Base-by-base conservation (phyloP, 2,113 vertebrate genomes). In the Hippocampus zosterae region DNA sequence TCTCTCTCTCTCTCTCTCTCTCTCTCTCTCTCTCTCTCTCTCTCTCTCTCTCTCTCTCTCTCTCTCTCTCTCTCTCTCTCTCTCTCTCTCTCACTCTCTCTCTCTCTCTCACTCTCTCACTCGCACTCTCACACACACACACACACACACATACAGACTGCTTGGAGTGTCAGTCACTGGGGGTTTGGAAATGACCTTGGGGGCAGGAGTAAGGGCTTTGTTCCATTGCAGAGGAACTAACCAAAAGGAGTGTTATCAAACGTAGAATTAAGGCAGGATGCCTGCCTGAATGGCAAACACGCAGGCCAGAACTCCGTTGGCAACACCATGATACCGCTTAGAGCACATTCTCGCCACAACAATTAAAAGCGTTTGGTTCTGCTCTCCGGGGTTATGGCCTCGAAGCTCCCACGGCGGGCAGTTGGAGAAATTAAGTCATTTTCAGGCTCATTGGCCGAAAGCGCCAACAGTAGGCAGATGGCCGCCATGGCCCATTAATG, bases 381-480 rank as follows among this genome's bases (percentile, higher is more conserved):
- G 27, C 15, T 29, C 57, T 59, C 57, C 6, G 57, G 57, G 27
- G 57, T 59, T 59, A 29, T 29, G 57, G 57, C 12, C 57, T 59
- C 1, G 33, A 59, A 59, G 57, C 57, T 59, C 27, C 57, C 57
- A 7, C 12, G 57, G 27, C 15, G 27, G 57, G 13, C 57, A 29
- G 27, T 29, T 59, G 57, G 5, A 27, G 13, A 18, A 33, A 33
- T 33, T 33, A 33, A 59, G 57, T 59, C 57, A 59, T 33, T 59
- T 59, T 59, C 27, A 33, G 57, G 57, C 57, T 27, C 57, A 29
- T 59, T 59, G 27, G 27, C 57, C 27, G 16, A 2, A 8, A 59
- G 57, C 15, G 27, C 57, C 57, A 59, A 59, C 27, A 33, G 57
- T 59, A 33, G 15, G 57, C 57, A 59, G 57, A 59, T 59, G 57